These are phyloP conservation scores for Bimastos eiseni DNA, from an alignment of 2,888 invertebrate genomes.

Conservation along the genomic window DNA sequence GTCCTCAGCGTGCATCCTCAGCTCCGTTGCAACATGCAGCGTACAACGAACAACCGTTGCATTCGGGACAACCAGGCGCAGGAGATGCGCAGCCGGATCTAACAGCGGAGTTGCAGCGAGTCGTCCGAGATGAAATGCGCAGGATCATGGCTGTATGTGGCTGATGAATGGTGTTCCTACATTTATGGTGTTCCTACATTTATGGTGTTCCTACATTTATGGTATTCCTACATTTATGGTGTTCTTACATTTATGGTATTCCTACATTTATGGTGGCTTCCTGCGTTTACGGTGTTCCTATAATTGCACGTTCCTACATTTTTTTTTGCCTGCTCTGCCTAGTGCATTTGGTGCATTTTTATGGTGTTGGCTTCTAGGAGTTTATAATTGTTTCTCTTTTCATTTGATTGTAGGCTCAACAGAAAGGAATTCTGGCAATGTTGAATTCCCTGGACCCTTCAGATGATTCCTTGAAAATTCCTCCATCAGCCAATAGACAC, in stretches of 20 bases:
- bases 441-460: neutral
- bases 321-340: too few relatives aligned
- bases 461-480: neutral
- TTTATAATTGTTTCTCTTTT: too few relatives aligned
- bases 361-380: conserved; percentile 54
- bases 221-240: too few relatives aligned
- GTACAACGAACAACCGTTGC: neutral
- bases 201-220: too few relatives aligned
- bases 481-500: neutral
- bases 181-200: too few relatives aligned
- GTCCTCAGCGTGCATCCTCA: neutral
- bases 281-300: too few relatives aligned
- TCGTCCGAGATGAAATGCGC: conserved; percentile 51
- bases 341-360: too few relatives aligned
- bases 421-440: conserved; percentile 15
- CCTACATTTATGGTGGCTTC: too few relatives aligned
- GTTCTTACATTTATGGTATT: too few relatives aligned
- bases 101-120: conserved; percentile 21
- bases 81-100: conserved; percentile 22
- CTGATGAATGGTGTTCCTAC: neutral
- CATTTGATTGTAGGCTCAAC: neutral
- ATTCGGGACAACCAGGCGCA: neutral
- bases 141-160: conserved; percentile 54
- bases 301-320: too few relatives aligned
- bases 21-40: conserved; percentile 8